A percentile compares a stretch with the other conserved stretches of the same genome.
phyloP scores from a whole-genome alignment of 2,113 vertebrate genomes.

The Oostethus manadensis region DNA sequence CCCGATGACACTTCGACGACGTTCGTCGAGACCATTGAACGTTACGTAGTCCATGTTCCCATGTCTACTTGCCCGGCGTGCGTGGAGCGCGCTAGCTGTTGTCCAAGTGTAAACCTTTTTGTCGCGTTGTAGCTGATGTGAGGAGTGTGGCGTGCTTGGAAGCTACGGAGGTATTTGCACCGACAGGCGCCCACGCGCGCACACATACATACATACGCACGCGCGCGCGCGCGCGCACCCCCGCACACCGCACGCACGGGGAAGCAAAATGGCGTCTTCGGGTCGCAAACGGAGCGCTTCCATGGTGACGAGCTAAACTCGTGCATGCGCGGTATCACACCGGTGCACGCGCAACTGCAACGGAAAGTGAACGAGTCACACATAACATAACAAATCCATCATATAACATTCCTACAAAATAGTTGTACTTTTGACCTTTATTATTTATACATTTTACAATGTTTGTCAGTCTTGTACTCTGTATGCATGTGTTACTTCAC shows the following conservation, averaged over 20 bases:
- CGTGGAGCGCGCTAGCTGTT: slow-evolving; percentile 14
- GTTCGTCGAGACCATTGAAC: slow-evolving; percentile 16
- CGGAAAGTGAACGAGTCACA: background rate
- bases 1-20: slow-evolving; percentile 16
- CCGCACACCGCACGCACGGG: slow-evolving; percentile 12
- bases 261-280: slow-evolving; percentile 75
- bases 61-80: slow-evolving; percentile 17
- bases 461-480: no score
- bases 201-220: slow-evolving; percentile 16
- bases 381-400: background rate
- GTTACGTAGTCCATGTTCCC: slow-evolving; percentile 27
- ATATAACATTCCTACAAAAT: no score
- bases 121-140: slow-evolving; percentile 12
- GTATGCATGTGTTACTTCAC: no score
- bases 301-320: slow-evolving; percentile 69
- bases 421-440: no score
- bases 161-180: slow-evolving; percentile 43
- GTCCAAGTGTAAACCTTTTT: slow-evolving; percentile 20
- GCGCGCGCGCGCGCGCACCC: background rate
- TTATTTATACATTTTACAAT: no score
- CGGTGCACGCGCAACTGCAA: background rate
- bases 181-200: slow-evolving; percentile 32
- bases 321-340: slow-evolving; percentile 14
- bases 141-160: slow-evolving; percentile 36
- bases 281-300: slow-evolving; percentile 75